Evolutionary conservation across 2,113 vertebrate species (phyloP).

Genomic region (Leuciscus idus): DNA sequence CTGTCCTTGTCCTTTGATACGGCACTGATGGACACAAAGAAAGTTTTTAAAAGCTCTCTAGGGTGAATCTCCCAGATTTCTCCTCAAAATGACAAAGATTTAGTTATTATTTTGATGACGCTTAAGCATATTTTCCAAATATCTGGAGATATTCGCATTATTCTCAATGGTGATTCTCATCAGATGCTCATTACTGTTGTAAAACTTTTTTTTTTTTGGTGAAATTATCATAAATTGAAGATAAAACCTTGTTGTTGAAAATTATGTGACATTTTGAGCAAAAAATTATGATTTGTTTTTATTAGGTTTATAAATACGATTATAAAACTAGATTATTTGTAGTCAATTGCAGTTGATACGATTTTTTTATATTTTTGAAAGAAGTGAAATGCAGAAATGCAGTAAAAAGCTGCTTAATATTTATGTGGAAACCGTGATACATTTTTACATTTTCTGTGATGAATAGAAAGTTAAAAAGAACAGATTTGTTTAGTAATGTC

Average conservation of each 20-base stretch:
- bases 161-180: background rate
- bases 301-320: background rate
- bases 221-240: background rate
- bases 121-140: background rate
- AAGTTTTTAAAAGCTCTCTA: background rate
- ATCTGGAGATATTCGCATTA: background rate
- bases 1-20: slow-evolving; percentile 98
- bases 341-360: background rate
- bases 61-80: background rate
- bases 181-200: background rate
- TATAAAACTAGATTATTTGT: background rate
- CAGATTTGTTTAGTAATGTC: too few species aligned
- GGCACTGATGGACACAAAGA: slow-evolving; percentile 75
- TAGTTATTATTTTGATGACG: background rate
- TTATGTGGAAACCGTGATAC: background rate
- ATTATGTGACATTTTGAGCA: background rate
- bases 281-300: background rate
- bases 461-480: too few species aligned
- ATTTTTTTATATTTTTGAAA: background rate
- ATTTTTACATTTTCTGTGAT: too few species aligned
- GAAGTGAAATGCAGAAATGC: background rate
- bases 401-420: background rate
- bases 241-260: background rate
- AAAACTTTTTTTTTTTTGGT: background rate
- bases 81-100: background rate